Conservation (phyloP, 37 sponge, comb jelly and placozoan species). For the Beroe forskalii region DNA sequence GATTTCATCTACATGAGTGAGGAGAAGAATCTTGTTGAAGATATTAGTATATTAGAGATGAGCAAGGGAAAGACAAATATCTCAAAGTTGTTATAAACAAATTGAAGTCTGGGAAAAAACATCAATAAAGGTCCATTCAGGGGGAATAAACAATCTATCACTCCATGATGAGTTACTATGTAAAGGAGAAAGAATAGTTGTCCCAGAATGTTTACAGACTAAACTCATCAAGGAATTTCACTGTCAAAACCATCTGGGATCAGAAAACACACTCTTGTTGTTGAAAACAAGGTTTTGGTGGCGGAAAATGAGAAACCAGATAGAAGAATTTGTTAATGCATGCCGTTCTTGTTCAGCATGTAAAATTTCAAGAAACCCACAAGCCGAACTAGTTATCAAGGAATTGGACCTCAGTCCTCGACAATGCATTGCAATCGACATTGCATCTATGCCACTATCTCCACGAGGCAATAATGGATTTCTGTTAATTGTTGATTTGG, state of each 20-base stretch:
- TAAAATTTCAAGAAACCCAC: background rate
- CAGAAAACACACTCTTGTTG: background rate
- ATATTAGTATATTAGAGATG: too few species aligned
- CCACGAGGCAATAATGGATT: background rate
- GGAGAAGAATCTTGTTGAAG: too few species aligned
- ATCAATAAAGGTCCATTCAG: background rate
- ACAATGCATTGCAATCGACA: background rate
- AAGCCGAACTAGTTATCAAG: background rate
- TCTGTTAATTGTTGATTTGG: background rate
- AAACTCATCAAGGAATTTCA: background rate
- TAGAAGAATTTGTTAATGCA: background rate
- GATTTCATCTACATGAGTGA: too few species aligned
- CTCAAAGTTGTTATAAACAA: too few species aligned
- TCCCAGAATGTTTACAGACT: background rate
- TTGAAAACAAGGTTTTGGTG: background rate
- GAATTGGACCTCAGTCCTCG: background rate
- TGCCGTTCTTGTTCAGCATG: background rate
- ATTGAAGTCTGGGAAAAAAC: too few species aligned
- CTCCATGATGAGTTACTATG: too few species aligned
- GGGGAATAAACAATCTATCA: too few species aligned
- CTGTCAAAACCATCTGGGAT: background rate
- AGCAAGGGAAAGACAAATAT: background rate
- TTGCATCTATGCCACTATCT: background rate
- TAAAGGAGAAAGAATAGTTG: background rate
- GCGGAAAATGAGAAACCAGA: background rate